Conservation (phyloP, 2,113 vertebrate species). For the Harpagus bidentatus region DNA sequence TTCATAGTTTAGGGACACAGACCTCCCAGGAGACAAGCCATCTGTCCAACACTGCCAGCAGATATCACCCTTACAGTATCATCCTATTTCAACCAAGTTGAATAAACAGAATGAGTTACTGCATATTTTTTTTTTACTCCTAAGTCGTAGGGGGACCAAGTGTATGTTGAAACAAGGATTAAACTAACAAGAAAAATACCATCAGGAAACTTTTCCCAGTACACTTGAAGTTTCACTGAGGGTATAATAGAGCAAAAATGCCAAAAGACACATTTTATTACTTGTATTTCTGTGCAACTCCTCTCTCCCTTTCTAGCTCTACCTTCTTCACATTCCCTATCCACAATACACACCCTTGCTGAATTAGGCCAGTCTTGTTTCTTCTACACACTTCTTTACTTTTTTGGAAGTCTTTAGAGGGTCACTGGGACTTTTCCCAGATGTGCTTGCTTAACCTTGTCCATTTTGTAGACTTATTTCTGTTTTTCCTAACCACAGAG, state of each 20-base stretch:
- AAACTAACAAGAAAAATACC: not conserved
- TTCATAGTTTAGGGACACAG: not conserved
- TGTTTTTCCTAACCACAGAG: not conserved
- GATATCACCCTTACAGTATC: not conserved
- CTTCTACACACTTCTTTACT: not conserved
- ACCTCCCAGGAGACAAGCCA: not conserved
- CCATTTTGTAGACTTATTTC: not conserved
- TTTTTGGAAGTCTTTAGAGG: not conserved
- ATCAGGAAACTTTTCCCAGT: not conserved
- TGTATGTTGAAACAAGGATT: not conserved
- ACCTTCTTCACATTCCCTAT: not conserved
- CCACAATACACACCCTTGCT: not conserved
- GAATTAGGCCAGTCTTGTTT: not conserved
- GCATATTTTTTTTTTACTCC: not conserved
- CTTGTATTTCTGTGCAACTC: not conserved
- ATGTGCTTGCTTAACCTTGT: not conserved
- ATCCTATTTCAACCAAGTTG: not conserved
- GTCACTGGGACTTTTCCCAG: not conserved
- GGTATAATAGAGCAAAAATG: not conserved
- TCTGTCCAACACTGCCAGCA: not conserved
- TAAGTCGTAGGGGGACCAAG: not conserved
- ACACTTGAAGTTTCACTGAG: not conserved
- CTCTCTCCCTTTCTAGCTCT: not conserved
- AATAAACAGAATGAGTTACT: not conserved
- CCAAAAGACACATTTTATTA: not conserved